Conservation (phyloP, 2,113 vertebrate genomes). For the Petaurus breviceps region DNA sequence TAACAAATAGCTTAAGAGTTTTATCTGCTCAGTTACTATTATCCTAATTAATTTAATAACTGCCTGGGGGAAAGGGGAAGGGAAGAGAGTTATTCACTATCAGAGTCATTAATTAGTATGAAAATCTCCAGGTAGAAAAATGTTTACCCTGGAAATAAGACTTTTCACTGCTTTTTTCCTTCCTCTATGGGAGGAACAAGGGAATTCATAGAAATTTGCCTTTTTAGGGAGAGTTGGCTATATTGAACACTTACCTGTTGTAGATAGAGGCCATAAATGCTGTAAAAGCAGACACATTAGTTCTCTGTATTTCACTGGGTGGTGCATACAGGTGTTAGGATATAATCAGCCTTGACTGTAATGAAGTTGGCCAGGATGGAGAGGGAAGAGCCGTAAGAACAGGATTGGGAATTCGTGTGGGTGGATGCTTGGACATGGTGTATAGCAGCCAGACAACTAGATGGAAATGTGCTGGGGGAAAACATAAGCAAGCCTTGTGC, state of each 20-base stretch:
- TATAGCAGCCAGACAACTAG: neutral
- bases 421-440: neutral
- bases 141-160: neutral
- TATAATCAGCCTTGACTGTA: neutral
- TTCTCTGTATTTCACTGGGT: neutral
- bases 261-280: neutral
- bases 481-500: neutral
- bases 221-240: neutral
- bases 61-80: constrained; percentile 51
- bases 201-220: neutral
- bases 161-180: neutral
- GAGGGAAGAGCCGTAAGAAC: neutral
- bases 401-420: neutral
- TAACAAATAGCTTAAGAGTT: constrained; percentile 64
- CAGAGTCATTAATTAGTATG: constrained; percentile 10
- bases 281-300: neutral
- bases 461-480: neutral
- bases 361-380: neutral
- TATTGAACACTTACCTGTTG: neutral
- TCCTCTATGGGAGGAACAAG: neutral
- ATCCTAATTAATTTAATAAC: constrained; percentile 78
- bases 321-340: neutral
- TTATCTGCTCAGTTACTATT: constrained; percentile 73
- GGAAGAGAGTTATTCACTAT: neutral
- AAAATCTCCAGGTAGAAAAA: constrained; percentile 28